Evolutionary conservation across 2,797 vertebrate genomes (phyloP).

Genomic region (Muscicapa comitata): DNA sequence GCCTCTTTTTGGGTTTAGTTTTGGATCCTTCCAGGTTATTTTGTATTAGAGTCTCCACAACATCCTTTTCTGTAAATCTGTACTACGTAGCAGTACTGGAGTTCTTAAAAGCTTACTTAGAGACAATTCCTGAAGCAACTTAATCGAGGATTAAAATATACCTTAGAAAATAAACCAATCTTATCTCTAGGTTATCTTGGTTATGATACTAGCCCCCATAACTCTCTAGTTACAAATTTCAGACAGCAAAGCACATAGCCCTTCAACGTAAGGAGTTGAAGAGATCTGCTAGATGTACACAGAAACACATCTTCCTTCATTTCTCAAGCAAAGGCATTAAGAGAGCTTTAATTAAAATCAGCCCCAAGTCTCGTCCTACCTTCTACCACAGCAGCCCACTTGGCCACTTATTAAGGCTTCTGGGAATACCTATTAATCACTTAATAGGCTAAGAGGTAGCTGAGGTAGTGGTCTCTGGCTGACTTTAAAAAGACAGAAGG

Average conservation of each 20-base stretch:
- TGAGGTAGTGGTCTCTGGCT: constrained; percentile 32
- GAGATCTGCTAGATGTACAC: not conserved
- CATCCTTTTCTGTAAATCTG: not conserved
- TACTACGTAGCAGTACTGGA: not conserved
- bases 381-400: constrained; percentile 58
- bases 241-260: not conserved
- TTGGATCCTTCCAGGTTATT: not conserved
- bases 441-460: constrained; percentile 53
- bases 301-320: not conserved
- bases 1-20: not conserved
- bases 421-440: constrained; percentile 55
- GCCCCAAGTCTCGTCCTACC: constrained; percentile 43
- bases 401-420: constrained; percentile 56
- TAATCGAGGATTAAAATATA: not conserved
- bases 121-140: not conserved
- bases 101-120: not conserved
- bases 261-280: not conserved
- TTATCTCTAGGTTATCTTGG: not conserved
- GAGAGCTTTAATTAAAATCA: constrained; percentile 17
- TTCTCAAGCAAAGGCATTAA: not conserved
- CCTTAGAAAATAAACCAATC: not conserved
- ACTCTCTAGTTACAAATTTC: not conserved
- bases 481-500: not conserved
- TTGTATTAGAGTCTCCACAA: not conserved
- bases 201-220: not conserved